Conservation (phyloP, 2,888 invertebrate genomes). For the Megamerina dolium region DNA sequence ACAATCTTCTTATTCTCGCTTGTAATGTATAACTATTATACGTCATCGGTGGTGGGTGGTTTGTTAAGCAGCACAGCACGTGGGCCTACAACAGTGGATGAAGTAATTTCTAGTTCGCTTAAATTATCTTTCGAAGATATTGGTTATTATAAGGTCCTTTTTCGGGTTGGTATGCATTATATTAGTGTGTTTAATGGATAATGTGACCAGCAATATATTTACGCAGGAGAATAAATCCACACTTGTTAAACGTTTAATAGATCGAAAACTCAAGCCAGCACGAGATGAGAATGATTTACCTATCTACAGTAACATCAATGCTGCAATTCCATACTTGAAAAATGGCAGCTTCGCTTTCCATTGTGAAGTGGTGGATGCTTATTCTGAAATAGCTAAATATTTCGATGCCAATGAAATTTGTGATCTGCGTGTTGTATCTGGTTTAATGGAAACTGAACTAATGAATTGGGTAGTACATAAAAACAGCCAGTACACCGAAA, state of each 20-base stretch:
- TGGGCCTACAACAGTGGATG: slow-evolving; percentile 38
- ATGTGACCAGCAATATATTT: neutral
- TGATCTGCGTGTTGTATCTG: slow-evolving; percentile 43
- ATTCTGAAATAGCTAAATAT: slow-evolving; percentile 44
- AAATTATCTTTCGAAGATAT: slow-evolving; percentile 45
- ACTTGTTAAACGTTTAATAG: slow-evolving; percentile 25
- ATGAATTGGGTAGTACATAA: slow-evolving; percentile 48
- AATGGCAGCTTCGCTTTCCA: slow-evolving; percentile 51
- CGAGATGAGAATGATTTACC: slow-evolving; percentile 30
- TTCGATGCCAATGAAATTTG: slow-evolving; percentile 51
- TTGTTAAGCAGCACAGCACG: slow-evolving; percentile 37
- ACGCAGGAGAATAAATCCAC: neutral
- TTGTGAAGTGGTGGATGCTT: slow-evolving; percentile 50
- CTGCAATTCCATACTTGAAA: slow-evolving; percentile 48
- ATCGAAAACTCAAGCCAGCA: slow-evolving; percentile 30
- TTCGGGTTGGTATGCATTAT: slow-evolving; percentile 32
- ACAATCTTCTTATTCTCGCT: slow-evolving; percentile 37
- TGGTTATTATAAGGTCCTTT: slow-evolving; percentile 44
- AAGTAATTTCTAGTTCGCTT: slow-evolving; percentile 37
- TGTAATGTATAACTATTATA: slow-evolving; percentile 46
- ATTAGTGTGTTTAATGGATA: too few species aligned
- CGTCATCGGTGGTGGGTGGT: slow-evolving; percentile 47
- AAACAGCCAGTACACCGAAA: slow-evolving; percentile 45
- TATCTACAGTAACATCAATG: slow-evolving; percentile 33
- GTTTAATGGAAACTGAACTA: slow-evolving; percentile 36